Percentiles rank a stretch among this genome's conserved stretches.
Evolutionary conservation across 2,888 invertebrate genomes (phyloP).

Genomic region (Drosophila fungiperda): DNA sequence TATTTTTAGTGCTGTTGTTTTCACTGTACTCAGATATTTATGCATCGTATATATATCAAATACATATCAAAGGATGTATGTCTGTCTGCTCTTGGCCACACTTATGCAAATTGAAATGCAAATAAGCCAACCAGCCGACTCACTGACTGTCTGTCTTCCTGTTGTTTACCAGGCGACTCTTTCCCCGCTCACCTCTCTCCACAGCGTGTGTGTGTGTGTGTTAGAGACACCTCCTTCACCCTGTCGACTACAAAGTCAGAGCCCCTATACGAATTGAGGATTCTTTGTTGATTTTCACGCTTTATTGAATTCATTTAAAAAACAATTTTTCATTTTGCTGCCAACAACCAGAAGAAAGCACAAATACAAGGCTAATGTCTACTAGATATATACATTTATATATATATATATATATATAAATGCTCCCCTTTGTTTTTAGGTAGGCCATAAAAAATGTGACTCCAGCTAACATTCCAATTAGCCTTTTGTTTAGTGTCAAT

Average conservation of each 20-base stretch:
- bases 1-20: background rate
- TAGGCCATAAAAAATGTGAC: conserved; percentile 45
- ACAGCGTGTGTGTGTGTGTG: background rate
- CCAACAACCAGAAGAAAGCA: conserved; percentile 14
- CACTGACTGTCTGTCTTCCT: conserved; percentile 14
- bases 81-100: conserved; percentile 52
- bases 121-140: conserved; percentile 62
- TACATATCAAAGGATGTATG: conserved; percentile 21
- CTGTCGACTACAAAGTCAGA: conserved; percentile 25
- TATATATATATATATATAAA: background rate
- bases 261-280: conserved; percentile 31
- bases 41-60: background rate
- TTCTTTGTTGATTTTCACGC: conserved; percentile 59
- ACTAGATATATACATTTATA: conserved; percentile 1
- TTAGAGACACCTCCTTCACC: background rate
- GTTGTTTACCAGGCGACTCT: conserved; percentile 6
- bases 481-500: conserved; percentile 76
- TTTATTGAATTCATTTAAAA: conserved; percentile 81
- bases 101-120: conserved; percentile 81
- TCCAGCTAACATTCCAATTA: conserved; percentile 72
- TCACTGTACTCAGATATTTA: background rate
- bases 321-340: conserved; percentile 74
- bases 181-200: accelerated
- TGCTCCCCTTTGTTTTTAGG: conserved; percentile 36
- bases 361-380: conserved; percentile 19